Evolutionary conservation across 2,888 invertebrate species (phyloP).

Genomic region (Lycocerus yunnanus): DNA sequence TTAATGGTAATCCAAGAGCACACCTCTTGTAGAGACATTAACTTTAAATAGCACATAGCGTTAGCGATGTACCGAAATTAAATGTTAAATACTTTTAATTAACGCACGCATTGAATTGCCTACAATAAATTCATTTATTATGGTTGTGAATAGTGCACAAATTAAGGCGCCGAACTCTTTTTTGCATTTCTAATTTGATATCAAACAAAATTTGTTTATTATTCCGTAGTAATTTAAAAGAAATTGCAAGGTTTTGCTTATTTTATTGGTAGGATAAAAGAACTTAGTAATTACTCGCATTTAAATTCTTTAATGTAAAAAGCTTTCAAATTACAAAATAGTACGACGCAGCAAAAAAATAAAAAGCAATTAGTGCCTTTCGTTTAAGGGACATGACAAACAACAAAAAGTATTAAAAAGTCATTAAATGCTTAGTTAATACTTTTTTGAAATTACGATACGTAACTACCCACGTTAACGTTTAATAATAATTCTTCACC

Average conservation of each 20-base stretch:
- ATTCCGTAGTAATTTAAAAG: constrained; percentile 2
- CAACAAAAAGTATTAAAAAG: constrained; percentile 27
- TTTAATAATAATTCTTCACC: not conserved
- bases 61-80: constrained; percentile 22
- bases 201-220: constrained; percentile 17
- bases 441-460: not conserved
- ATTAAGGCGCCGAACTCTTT: not conserved
- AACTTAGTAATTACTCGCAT: constrained; percentile 26
- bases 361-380: constrained; percentile 25
- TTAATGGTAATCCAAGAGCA: constrained; percentile 37
- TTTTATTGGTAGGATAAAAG: constrained; percentile 23
- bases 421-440: constrained; percentile 11
- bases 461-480: not conserved
- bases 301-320: constrained; percentile 27
- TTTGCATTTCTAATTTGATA: constrained; percentile 20
- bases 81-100: constrained; percentile 24
- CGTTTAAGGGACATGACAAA: constrained; percentile 12
- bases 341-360: constrained; percentile 21
- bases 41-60: constrained; percentile 21
- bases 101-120: constrained; percentile 22
- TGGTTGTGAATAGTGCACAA: not conserved
- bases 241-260: constrained; percentile 19
- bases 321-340: constrained; percentile 27
- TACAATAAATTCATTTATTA: not conserved
- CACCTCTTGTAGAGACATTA: constrained; percentile 21